Base-by-base conservation (phyloP, 2,113 vertebrate species). In the Thalassarche chlororhynchos region DNA sequence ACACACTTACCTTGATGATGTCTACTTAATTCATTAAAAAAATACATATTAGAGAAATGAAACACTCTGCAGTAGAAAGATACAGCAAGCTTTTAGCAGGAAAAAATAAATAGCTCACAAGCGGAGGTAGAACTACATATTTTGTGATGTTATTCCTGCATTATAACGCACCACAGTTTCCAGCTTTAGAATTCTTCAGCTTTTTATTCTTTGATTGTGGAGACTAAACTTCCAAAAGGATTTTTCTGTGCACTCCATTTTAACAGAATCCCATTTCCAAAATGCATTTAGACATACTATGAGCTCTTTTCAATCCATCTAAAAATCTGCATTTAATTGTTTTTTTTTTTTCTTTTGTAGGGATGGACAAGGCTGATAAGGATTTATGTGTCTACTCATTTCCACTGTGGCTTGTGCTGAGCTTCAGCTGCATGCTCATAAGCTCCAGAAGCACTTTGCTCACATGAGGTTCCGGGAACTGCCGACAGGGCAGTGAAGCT, bases 401-500 rank as follows among this genome's bases (percentile, higher is more conserved):
- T 71, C 38, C 36, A 69, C 32, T 8, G 14, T 31, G 21, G 12
- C n/a, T 69, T 60, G 21, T 38, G 70, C 75, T 60, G 40, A 71
- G 71, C n/a, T 90, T 60, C 71, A 71, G 42, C n/a, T 74, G 60
- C 38, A 70, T 0, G 0, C 10, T 57, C 36, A 31, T 29, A 62
- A 78, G 17, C 21, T 87, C 51, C 65, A 74, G 34, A 12, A 87
- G 34, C 17, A 28, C 54, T 81, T 84, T 44, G 24, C 46, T 46
- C 26, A 42, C 31, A 14, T 2, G 6, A 68, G 51, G 70, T 57
- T 85, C 47, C 6, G 2, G n/a, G n/a, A 89, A 31, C 7, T 60
- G 52, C 42, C 0, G 0, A 54, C 4, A 19, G 25, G 17, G 19
- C 38, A 68, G 28, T 10, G n/a, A 84, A 78, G 29, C 26, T 38